Conservation (phyloP, 92 coral and sea anemone genomes). For the Porites evermanni region DNA sequence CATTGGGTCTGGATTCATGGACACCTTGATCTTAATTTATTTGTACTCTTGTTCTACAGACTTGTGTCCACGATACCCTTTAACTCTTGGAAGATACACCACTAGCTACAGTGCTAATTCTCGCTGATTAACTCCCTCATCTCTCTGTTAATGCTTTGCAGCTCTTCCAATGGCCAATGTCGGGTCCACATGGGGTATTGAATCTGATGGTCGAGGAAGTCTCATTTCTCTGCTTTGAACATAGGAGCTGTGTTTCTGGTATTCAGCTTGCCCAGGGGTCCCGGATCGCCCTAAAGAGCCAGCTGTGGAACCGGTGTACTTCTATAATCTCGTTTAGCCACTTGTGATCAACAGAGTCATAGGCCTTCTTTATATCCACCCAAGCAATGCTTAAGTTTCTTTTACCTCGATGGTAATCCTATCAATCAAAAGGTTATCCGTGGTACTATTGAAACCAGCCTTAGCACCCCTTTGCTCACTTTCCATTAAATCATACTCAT, state of each 20-base stretch:
- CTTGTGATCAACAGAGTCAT: too few species aligned
- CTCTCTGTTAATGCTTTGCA: background rate
- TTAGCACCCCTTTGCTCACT: background rate
- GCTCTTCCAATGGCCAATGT: too few species aligned
- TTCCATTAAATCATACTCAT: background rate
- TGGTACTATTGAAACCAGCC: background rate
- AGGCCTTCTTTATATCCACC: too few species aligned
- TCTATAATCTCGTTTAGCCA: too few species aligned
- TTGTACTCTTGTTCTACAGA: slow-evolving; percentile 53
- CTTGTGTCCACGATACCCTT: slow-evolving; percentile 48
- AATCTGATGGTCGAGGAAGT: too few species aligned
- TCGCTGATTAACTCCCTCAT: slow-evolving; percentile 32
- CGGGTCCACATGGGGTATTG: too few species aligned
- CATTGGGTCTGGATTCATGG: slow-evolving; percentile 48
- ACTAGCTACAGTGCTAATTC: slow-evolving; percentile 17
- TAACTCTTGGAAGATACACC: slow-evolving; percentile 36
- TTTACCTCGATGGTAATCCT: background rate
- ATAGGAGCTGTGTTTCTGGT: too few species aligned
- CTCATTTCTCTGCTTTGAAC: background rate
- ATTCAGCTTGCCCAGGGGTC: too few species aligned
- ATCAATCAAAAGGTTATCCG: background rate
- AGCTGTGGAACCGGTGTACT: too few species aligned
- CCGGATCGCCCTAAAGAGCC: too few species aligned
- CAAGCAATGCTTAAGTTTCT: too few species aligned
- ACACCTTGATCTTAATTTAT: slow-evolving; percentile 43